phyloP scores from a whole-genome alignment of 2,797 vertebrate species.

The Pipistrellus pipistrellus region DNA sequence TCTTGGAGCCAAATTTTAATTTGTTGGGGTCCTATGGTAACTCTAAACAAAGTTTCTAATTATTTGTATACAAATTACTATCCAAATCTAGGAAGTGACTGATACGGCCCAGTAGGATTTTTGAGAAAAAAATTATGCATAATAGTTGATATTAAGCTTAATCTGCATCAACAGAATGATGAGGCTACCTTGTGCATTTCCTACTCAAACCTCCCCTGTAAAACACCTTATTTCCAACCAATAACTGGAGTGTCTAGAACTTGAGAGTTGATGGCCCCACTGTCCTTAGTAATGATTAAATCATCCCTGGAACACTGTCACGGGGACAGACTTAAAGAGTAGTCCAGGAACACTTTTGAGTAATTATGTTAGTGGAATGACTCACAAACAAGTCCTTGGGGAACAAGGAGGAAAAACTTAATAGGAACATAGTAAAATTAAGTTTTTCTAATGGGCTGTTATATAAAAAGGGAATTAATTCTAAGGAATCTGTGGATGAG shows the following conservation, averaged over 20 bases:
- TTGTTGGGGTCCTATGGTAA: neutral
- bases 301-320: neutral
- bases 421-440: neutral
- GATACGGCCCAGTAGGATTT: neutral
- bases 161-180: neutral
- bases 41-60: neutral
- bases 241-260: neutral
- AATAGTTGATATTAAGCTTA: slow-evolving; percentile 7
- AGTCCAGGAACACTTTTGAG: slow-evolving; percentile 17
- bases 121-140: neutral
- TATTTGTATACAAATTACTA: neutral
- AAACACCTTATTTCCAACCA: slow-evolving; percentile 14
- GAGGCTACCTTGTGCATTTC: neutral
- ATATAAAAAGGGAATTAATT: neutral
- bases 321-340: neutral
- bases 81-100: neutral
- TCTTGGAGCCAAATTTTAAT: slow-evolving; percentile 24
- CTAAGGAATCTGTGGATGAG: neutral
- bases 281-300: neutral
- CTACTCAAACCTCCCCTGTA: neutral
- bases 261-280: neutral
- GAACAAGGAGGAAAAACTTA: slow-evolving; percentile 20
- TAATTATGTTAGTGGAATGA: slow-evolving; percentile 45
- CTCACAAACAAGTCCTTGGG: neutral
- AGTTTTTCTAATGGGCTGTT: slow-evolving; percentile 30